phyloP scores from a whole-genome alignment of 2,888 invertebrate genomes.

The Euproctis similis region DNA sequence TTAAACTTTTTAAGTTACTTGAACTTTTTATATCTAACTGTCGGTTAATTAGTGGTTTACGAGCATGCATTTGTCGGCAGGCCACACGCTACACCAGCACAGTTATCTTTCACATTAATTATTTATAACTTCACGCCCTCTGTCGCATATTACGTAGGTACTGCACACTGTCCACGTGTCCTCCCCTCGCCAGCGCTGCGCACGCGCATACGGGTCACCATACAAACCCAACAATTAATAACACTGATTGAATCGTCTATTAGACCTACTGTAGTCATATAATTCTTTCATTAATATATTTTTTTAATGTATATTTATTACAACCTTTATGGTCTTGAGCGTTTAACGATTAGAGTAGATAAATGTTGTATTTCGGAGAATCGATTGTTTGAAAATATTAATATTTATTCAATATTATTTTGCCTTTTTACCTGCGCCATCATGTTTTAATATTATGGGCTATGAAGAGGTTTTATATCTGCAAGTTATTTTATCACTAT shows the following conservation, averaged over 20 bases:
- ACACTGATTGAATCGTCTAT: slow-evolving; percentile 54
- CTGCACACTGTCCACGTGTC: slow-evolving; percentile 4
- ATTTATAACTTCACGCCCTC: slow-evolving; percentile 38
- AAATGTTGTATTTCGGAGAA: slow-evolving; percentile 12
- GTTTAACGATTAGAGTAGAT: slow-evolving; percentile 15
- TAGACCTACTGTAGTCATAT: slow-evolving; percentile 41
- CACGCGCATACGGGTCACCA: slow-evolving; percentile 44
- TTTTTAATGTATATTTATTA: slow-evolving; percentile 25
- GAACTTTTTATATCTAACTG: no score
- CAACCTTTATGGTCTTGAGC: slow-evolving; percentile 18
- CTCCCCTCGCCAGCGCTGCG: slow-evolving; percentile 20
- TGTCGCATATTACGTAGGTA: slow-evolving; percentile 13
- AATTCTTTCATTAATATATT: slow-evolving; percentile 28
- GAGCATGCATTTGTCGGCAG: slow-evolving; percentile 25
- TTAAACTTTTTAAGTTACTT: no score
- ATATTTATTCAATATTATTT: slow-evolving; percentile 7
- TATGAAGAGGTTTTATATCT: slow-evolving; percentile 1
- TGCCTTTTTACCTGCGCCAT: slow-evolving; percentile 8
- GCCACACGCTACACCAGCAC: slow-evolving; percentile 36
- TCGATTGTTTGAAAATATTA: slow-evolving; percentile 3
- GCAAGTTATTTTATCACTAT: neutral
- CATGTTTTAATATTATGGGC: slow-evolving; percentile 3
- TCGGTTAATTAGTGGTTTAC: slow-evolving; percentile 21
- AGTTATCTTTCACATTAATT: slow-evolving; percentile 52
- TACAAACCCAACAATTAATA: slow-evolving; percentile 47